These are phyloP conservation scores for Phocoena phocoena DNA, from an alignment of 2,113 vertebrate genomes.

Conservation along the genomic window DNA sequence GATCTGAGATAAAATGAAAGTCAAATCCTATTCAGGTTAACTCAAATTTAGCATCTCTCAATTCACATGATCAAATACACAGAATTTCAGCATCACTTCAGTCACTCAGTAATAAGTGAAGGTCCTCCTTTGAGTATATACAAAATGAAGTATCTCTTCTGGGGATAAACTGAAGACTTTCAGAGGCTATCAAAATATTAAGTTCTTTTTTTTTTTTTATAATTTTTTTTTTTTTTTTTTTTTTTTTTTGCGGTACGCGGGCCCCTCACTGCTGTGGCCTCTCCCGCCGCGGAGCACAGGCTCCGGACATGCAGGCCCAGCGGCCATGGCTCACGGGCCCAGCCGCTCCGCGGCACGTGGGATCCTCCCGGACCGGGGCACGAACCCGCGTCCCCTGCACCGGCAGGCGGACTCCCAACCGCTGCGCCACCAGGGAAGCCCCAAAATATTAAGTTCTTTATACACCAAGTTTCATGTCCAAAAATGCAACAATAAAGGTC, in stretches of 20 bases:
- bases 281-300: no score
- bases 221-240: no score
- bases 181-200: background rate
- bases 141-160: background rate
- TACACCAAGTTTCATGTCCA: background rate
- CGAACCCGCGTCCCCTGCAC: no score
- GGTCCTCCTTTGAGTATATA: background rate
- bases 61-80: background rate
- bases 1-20: background rate
- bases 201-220: background rate
- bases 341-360: no score
- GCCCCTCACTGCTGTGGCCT: no score
- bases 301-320: no score
- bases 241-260: no score
- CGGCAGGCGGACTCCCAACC: no score
- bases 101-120: background rate
- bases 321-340: no score
- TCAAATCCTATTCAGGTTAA: slow-evolving; percentile 12
- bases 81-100: background rate
- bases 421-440: no score
- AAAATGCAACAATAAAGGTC: background rate
- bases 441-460: background rate
- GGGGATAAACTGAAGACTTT: background rate
- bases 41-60: background rate
- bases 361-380: no score